Evolutionary conservation across 1,140 invertebrate genomes (phyloP), one percentile per base, ranked within the genome.

Genomic region (Leptestheria dahalacensis): DNA sequence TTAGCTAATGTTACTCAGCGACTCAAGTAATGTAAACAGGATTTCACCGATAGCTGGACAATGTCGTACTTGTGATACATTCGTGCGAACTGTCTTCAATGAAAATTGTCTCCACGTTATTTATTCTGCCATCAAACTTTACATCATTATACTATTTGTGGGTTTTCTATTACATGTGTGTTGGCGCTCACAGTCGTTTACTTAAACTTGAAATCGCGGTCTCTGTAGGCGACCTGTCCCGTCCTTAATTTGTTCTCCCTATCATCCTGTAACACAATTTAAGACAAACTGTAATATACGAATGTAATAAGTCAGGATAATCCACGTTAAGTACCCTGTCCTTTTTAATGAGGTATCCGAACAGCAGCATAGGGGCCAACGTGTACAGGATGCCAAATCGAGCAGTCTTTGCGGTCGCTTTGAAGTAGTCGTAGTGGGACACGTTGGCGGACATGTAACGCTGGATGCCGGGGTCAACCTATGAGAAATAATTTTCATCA

Each of bases 1-100:
- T 77, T 99, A 66, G 95, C 96, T 61, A 97, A 97, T 73, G 94
- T 99, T 49, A 99, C 96, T 55, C 96, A 99, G 75, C 82, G 95
- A 70, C 80, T 99, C 57, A 99, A 99, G 78, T 98, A 82, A 84
- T 26, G 12, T 56, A 18, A 52, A 50, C 11, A 18, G 21, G 10
- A 1, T n/a, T n/a, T n/a, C n/a, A n/a, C n/a, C n/a, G n/a, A n/a
- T n/a, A 15, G 33, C 33, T 41, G 6, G 33, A 41, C 33, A 41
- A 41, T 41, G 33, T 41, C 33, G 53, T 56, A 28, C 25, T 20
- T 26, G 26, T 33, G 28, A 56, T 26, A 52, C 2, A 52, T 2
- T 26, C 20, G 33, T 3, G 29, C 28, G 12, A 28, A 29, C 23
- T 56, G 26, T 56, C 21, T 24, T 56, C 9, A 21, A 11, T 23